phyloP scores from a whole-genome alignment of 2,113 vertebrate species.

The Platanista minor region DNA sequence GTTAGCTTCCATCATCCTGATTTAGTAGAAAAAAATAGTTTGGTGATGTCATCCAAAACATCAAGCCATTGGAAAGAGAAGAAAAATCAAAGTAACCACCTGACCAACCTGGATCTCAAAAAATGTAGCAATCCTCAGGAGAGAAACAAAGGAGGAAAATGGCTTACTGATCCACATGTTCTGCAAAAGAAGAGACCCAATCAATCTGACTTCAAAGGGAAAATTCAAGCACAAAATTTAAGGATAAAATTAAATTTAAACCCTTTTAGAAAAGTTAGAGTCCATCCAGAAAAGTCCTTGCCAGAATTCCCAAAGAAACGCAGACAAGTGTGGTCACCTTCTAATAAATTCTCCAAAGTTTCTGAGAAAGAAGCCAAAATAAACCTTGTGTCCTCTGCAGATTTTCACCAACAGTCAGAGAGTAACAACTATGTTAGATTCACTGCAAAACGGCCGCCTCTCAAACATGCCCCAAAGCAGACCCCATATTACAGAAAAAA shows the following conservation, averaged over 20 bases:
- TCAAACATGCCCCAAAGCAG: neutral
- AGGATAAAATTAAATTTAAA: slow-evolving; percentile 86
- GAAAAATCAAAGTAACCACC: neutral
- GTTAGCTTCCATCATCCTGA: slow-evolving; percentile 80
- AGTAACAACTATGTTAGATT: neutral
- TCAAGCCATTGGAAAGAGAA: neutral
- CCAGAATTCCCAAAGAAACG: neutral
- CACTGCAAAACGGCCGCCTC: neutral
- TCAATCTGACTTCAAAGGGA: slow-evolving; percentile 55
- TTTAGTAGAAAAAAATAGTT: slow-evolving; percentile 18
- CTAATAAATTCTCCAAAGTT: slow-evolving; percentile 48
- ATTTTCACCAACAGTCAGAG: neutral
- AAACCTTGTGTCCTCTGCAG: neutral
- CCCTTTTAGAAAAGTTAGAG: slow-evolving; percentile 81
- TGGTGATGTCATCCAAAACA: slow-evolving; percentile 10
- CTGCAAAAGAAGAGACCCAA: slow-evolving; percentile 34
- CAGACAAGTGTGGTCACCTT: neutral
- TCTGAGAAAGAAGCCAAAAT: slow-evolving; percentile 29
- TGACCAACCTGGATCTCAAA: neutral
- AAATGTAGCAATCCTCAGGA: neutral
- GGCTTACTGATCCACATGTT: neutral
- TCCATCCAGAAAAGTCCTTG: slow-evolving; percentile 79
- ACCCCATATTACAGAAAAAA: neutral
- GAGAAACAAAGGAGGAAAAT: neutral
- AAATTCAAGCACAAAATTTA: slow-evolving; percentile 72